phyloP scores from a whole-genome alignment of 2,113 vertebrate genomes.

The Chelonoidis abingdonii region DNA sequence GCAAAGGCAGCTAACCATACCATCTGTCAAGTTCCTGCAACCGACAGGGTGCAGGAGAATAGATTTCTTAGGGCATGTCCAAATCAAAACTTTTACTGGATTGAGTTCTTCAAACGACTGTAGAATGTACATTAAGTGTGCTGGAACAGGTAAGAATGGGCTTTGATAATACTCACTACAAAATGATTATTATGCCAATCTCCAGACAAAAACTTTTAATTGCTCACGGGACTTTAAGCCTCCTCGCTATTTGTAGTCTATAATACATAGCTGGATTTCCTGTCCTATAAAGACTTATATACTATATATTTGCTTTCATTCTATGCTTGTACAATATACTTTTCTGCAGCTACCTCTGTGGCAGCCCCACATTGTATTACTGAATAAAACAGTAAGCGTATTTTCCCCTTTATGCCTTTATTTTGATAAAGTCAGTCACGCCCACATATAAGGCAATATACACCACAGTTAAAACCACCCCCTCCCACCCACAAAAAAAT shows the following conservation, averaged over 20 bases:
- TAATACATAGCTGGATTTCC: rapidly evolving
- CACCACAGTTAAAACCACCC: slow-evolving; percentile 61
- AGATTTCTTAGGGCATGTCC: rapidly evolving
- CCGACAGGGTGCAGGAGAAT: rapidly evolving
- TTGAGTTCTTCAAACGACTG: not conserved
- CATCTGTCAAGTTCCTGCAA: rapidly evolving
- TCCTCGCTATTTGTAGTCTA: rapidly evolving
- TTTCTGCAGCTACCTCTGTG: rapidly evolving
- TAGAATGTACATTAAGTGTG: rapidly evolving
- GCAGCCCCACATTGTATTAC: not conserved
- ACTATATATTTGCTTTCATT: rapidly evolving
- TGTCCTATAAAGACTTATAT: rapidly evolving
- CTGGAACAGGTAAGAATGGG: rapidly evolving
- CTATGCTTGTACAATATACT: rapidly evolving
- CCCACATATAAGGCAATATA: slow-evolving; percentile 70
- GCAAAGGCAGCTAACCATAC: rapidly evolving
- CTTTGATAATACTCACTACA: rapidly evolving
- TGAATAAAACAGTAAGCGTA: slow-evolving; percentile 15
- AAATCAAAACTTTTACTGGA: rapidly evolving
- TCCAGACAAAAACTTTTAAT: rapidly evolving
- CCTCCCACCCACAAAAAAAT: slow-evolving; percentile 20
- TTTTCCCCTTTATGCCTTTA: slow-evolving; percentile 65
- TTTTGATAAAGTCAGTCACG: slow-evolving; percentile 73
- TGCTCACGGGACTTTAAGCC: rapidly evolving
- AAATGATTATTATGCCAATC: rapidly evolving